A percentile compares a stretch with the other conserved stretches of the same genome.
Conservation (phyloP, 1,140 invertebrate species). For the Listronotus bonariensis region DNA sequence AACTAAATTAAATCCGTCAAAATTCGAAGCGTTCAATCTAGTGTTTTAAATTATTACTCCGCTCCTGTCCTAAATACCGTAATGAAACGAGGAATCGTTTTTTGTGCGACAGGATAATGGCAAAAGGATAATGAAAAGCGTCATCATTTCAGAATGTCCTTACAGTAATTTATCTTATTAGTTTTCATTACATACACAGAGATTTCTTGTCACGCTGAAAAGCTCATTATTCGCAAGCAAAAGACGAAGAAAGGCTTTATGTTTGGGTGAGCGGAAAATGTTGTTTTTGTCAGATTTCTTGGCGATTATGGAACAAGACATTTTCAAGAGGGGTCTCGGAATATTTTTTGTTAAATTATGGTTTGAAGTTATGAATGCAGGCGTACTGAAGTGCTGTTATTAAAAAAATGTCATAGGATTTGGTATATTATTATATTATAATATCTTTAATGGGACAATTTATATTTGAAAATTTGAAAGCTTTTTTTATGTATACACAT, state of each 20-base stretch:
- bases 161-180: conserved; percentile 45
- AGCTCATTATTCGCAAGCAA: conserved; percentile 20
- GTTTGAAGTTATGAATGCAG: conserved; percentile 6
- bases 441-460: too few species aligned
- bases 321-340: conserved; percentile 3
- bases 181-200: conserved; percentile 42
- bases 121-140: conserved; percentile 40
- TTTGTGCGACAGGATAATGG: conserved; percentile 5
- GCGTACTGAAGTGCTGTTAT: conserved; percentile 10
- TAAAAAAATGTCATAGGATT: background rate
- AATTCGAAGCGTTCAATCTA: too few species aligned
- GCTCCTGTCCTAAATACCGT: background rate
- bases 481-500: too few species aligned
- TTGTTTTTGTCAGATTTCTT: conserved; percentile 21
- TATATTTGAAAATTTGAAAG: too few species aligned
- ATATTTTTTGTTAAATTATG: conserved; percentile 2
- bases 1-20: too few species aligned
- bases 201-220: conserved; percentile 32
- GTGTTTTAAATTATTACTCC: too few species aligned
- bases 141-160: conserved; percentile 39
- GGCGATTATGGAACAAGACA: conserved; percentile 12
- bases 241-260: conserved; percentile 26
- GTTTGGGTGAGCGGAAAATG: conserved; percentile 20
- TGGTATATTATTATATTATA: too few species aligned
- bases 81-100: background rate